Evolutionary conservation across 1,140 invertebrate species (phyloP).

Genomic region (Nasonia longicornis): DNA sequence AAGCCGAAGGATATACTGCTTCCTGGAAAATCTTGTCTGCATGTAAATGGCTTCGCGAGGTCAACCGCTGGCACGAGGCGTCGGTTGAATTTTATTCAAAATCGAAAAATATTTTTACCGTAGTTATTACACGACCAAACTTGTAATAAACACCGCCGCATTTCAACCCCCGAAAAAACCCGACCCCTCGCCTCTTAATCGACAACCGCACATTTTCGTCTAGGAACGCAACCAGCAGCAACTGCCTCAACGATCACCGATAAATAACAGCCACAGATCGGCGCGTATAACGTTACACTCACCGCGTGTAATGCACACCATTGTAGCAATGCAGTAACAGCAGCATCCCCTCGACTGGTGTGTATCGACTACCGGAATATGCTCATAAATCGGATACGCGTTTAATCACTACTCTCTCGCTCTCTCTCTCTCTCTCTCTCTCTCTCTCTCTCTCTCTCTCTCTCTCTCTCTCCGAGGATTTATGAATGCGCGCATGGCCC

Average conservation of each 20-base stretch:
- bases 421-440: neutral
- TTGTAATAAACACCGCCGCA: too few relatives aligned
- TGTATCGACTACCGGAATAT: neutral
- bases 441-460: neutral
- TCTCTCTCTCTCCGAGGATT: neutral
- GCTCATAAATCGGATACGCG: slow-evolving; percentile 1
- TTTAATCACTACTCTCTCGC: neutral
- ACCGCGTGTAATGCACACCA: neutral
- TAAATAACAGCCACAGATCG: slow-evolving; percentile 4
- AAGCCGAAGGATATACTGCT: neutral
- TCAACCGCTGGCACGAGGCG: too few relatives aligned
- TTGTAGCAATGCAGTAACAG: neutral
- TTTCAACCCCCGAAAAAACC: neutral
- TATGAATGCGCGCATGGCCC: neutral
- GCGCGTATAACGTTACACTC: slow-evolving; percentile 9
- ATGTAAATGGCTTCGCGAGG: too few relatives aligned
- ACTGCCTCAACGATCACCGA: neutral
- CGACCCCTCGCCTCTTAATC: too few relatives aligned
- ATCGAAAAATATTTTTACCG: too few relatives aligned
- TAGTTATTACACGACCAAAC: too few relatives aligned
- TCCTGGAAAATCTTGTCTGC: too few relatives aligned
- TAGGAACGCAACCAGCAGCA: neutral
- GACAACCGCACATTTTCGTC: neutral
- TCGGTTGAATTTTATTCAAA: neutral
- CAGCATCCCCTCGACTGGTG: neutral